Base-by-base conservation (phyloP, 2,797 vertebrate genomes). In the Scolopax rusticola region DNA sequence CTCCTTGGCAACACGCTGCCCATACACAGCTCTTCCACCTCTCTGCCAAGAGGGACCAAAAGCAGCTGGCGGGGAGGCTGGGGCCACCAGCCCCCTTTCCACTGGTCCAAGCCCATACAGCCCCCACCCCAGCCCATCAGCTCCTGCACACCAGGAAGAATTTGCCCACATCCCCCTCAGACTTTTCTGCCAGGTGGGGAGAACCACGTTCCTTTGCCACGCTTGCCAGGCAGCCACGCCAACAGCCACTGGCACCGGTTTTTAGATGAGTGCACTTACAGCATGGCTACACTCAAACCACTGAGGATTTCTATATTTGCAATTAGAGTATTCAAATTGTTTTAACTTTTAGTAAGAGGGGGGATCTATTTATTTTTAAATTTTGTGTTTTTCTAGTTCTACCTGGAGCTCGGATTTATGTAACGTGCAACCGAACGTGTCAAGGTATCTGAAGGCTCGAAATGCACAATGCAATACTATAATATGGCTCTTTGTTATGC, bases 401-500 rank as follows among this genome's bases (percentile, higher is more conserved):
- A 88, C 73, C 70, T 79, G 10, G 65, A 82, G 94, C 89, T 93
- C 40, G 60, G 87, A 85, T 93, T 85, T 94, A 86, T 60, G 82
- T 67, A 93, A 84, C 60, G 28, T 7, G 11, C 53, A 94, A 79
- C 19, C 3, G 5, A 93, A 94, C 0, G 5, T 77, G 85, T 97
- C 90, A 94, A 90, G 95, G 95, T 97, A 86, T 96, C 89, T 48
- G 36, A 94, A 95, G 87, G 96, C 93, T 97, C 91, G 48, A 89
- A 96, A 97, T 63, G 90, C 90, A 97, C 95, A 90, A 79, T 86
- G 84, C 91, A 47, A 97, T 95, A 71, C 94, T 94, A 43, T 45
- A 93, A 97, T 89, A 91, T 60, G 86, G 95, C 95, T 96, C 98
- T 98, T 98, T 98, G 98, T 98, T 97, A 98, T 98, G 98, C 96